Base-by-base conservation (phyloP, 1,140 invertebrate genomes). In the Pseudoatta argentina region DNA sequence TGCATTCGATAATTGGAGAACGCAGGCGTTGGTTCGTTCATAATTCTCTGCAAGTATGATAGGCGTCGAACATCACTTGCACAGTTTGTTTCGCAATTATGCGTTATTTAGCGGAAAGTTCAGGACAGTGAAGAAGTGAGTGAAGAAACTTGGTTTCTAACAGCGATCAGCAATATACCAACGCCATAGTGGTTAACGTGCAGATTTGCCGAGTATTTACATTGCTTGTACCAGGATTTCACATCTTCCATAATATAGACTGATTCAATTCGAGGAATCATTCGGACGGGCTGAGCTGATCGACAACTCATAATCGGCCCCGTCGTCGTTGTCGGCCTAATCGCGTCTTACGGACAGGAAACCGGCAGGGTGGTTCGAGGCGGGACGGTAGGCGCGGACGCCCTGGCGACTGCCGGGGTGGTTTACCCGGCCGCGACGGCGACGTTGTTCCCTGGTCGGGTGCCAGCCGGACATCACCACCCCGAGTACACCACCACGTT, bases 331-430 rank as follows among this genome's bases (percentile, higher is more conserved):
- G 48, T 85, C 48, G 61, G 66, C 21, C 21, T 39, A 69, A 34
- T 75, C 53, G 71, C 44, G n/a, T 48, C 57, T 64, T 61, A 77
- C 79, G 73, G 79, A 24, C 18, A 81, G 85, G 88, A 92, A 91
- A 88, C 91, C 91, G 91, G 88, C 94, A 95, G 94, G 94, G 94
- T 95, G 94, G 94, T 94, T 94, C 94, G 94, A 90, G 94, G 94
- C 91, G 94, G 94, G 92, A 93, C 94, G 77, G 93, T 92, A 93
- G 94, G 93, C 91, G 93, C 93, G 94, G 94, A 94, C 94, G 94
- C 94, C 94, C 94, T 95, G 94, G 94, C 94, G 94, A 94, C 94
- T 93, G 94, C 94, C 94, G 94, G 94, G 94, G 94, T 94, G 94
- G 93, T 94, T 92, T 95, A 94, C 93, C 94, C 94, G 94, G 94